Evolutionary conservation across 2,888 invertebrate species (phyloP), one percentile per base, ranked within the genome.

Genomic region (Timema cristinae): DNA sequence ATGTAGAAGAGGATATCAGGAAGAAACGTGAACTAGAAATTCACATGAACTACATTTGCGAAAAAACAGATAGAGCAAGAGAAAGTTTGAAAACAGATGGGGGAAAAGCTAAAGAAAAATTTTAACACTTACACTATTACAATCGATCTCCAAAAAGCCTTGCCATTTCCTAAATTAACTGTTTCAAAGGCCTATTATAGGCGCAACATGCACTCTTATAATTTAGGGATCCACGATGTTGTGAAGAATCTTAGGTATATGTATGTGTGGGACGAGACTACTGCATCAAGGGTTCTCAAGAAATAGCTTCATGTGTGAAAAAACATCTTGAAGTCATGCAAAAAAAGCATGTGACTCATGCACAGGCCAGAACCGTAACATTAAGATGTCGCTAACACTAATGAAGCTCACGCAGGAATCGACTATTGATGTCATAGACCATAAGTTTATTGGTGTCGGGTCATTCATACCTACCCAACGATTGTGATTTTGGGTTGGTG

Each of bases 181-280:
- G 16, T 32, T 63, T 63, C 63, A 9, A 32, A 32, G 48, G 63
- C 63, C 10, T 63, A 63, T 48, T 32, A 63, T 13, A 32, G 47
- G 16, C 63, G 47, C 11, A 63, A 63, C 48, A 47, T 63, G 16
- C 4, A 32, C n/a, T 32, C 6, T 51, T 52, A 68, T 16, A 52
- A 51, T 54, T 68, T 68, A 11, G 68, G 52, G 16, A 68, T 68
- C 32, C 68, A 52, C 52, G 52, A 68, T 52, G 54, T 68, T 16
- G 68, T 15, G 47, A 68, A 16, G 0, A 16, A 52, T 54, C n/a
- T 51, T 52, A 52, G n/a, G 51, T 47, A 16, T 52, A 15, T 68
- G 16, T 68, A 68, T 52, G 52, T 68, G 47, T 63, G 32, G 63
- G 63, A 63, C 13, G 63, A 63, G 48, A 47, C 10, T 63, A 63